Base-by-base conservation (phyloP, 2,888 invertebrate species). In the Elegia similella region DNA sequence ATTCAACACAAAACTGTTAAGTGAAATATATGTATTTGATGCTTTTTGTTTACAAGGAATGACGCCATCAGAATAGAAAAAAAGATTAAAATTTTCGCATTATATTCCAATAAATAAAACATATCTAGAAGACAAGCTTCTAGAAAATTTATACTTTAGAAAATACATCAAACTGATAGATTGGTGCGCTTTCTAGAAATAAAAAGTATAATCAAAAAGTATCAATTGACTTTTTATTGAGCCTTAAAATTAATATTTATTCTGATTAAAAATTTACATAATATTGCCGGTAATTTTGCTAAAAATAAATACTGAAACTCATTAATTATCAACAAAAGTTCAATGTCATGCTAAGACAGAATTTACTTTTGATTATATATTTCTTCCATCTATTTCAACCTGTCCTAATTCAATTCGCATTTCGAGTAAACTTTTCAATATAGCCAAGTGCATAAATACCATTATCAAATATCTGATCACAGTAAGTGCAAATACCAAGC, bases 191-290 rank as follows among this genome's bases (percentile, higher is more conserved):
- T n/a, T 38, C n/a, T 1, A 12, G 3, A 38, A 38, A 38, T 38
- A 38, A 38, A 38, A 38, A 12, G 10, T 12, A 1, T 8, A 12
- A 23, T 8, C 29, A 29, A 47, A 17, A 47, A 29, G 7, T 47
- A 47, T 16, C 47, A 57, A 57, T 57, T 57, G 57, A 53, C 53
- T 44, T 10, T 48, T 42, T 6, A 10, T 42, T 47, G n/a, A 29
- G 30, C 47, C 30, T 47, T 29, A n/a, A 47, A 47, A 29, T 13
- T 12, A 30, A 47, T 29, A 29, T 47, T 47, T n/a, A 23, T 46
- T 47, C 29, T n/a, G 15, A 47, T 47, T 17, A n/a, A 29, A 23
- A 47, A 47, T 29, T 29, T 23, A 29, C 12, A 30, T 43, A 43
- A 38, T 38, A 38, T 38, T 12, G 12, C n/a, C 38, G 0, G 12